phyloP scores from a whole-genome alignment of 1,140 invertebrate genomes.

The Bombus balteatus region DNA sequence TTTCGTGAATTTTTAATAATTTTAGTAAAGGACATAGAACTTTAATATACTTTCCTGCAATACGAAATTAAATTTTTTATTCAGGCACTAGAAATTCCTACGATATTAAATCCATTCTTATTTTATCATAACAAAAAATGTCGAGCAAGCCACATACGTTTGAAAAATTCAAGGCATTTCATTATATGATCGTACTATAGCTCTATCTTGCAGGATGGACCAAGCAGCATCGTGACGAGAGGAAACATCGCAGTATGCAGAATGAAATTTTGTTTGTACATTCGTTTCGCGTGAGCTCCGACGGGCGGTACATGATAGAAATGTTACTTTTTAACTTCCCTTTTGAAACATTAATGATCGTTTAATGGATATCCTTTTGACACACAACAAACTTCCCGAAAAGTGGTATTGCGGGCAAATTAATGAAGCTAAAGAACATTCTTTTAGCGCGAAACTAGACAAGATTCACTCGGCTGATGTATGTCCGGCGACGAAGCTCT shows the following conservation, averaged over 20 bases:
- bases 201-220: too few species aligned
- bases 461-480: constrained; percentile 33
- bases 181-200: neutral
- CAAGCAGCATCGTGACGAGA: neutral
- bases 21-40: too few species aligned
- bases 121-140: neutral
- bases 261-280: neutral
- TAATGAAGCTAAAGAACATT: constrained; percentile 13
- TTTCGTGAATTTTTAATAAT: too few species aligned
- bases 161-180: neutral
- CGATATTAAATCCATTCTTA: neutral
- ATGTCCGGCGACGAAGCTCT: constrained; percentile 32
- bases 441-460: constrained; percentile 36
- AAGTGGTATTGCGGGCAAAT: constrained; percentile 35
- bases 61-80: too few species aligned
- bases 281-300: neutral
- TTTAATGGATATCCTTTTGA: constrained; percentile 10
- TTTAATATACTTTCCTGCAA: too few species aligned
- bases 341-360: neutral
- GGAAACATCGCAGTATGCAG: neutral
- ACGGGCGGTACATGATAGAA: neutral
- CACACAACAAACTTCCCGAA: neutral
- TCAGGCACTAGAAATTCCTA: neutral
- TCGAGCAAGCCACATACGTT: neutral
- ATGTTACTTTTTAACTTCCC: constrained; percentile 6